phyloP scores from a whole-genome alignment of 2,888 invertebrate genomes.

The Rhagium mordax region DNA sequence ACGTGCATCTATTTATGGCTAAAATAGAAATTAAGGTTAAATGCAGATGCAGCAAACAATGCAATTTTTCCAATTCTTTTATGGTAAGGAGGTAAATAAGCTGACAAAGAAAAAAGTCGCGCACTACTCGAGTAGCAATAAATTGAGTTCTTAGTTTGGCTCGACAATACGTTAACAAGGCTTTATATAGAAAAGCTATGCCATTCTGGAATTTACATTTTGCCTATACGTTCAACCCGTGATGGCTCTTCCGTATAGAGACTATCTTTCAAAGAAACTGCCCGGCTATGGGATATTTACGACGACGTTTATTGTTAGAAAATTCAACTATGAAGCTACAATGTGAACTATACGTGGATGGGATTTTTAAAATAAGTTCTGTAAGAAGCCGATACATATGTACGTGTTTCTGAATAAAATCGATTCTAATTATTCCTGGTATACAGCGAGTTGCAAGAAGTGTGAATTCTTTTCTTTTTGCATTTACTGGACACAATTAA shows the following conservation, averaged over 20 bases:
- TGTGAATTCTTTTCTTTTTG: not conserved
- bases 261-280: slow-evolving; percentile 40
- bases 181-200: slow-evolving; percentile 42
- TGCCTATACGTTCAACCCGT: slow-evolving; percentile 26
- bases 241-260: slow-evolving; percentile 37
- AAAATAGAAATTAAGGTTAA: slow-evolving; percentile 31
- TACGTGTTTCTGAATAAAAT: slow-evolving; percentile 17
- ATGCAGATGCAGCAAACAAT: slow-evolving; percentile 35
- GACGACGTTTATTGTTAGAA: slow-evolving; percentile 43
- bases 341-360: slow-evolving; percentile 38
- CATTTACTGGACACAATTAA: too few species aligned
- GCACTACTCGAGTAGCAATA: slow-evolving; percentile 33
- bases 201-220: slow-evolving; percentile 39
- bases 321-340: slow-evolving; percentile 40
- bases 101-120: slow-evolving; percentile 29
- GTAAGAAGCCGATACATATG: slow-evolving; percentile 20
- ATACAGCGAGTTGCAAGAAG: not conserved
- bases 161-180: slow-evolving; percentile 42
- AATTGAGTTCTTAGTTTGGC: slow-evolving; percentile 45
- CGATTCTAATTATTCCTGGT: slow-evolving; percentile 20
- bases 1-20: slow-evolving; percentile 28
- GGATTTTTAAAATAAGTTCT: slow-evolving; percentile 28
- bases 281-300: slow-evolving; percentile 42
- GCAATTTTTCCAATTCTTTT: slow-evolving; percentile 32
- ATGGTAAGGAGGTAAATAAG: slow-evolving; percentile 35